A percentile compares a stretch with the other conserved stretches of the same genome.
Evolutionary conservation across 2,113 vertebrate species (phyloP).

Genomic region (Malaclemys terrapin): DNA sequence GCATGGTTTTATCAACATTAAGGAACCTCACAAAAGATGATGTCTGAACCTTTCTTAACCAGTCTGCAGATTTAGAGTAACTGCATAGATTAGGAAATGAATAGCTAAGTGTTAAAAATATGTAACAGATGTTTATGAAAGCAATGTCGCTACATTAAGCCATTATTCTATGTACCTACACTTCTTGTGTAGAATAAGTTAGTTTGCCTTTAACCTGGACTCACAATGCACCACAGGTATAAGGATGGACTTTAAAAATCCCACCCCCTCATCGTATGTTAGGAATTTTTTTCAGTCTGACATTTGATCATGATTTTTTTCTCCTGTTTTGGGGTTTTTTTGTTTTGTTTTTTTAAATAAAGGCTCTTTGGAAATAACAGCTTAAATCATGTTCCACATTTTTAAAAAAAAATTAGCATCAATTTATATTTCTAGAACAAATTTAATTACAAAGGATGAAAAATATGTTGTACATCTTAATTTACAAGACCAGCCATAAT

Average conservation of each 20-base stretch:
- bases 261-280: not conserved
- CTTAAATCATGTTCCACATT: not conserved
- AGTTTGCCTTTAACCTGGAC: not conserved
- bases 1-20: not conserved
- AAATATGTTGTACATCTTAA: not conserved
- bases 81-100: not conserved
- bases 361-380: not conserved
- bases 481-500: not conserved
- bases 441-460: not conserved
- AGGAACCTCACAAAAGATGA: not conserved
- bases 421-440: not conserved
- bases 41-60: not conserved
- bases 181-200: not conserved
- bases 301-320: not conserved
- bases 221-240: too few species aligned
- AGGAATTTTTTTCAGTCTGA: not conserved
- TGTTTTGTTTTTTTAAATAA: not conserved
- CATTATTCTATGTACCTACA: not conserved
- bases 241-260: not conserved
- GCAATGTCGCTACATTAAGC: not conserved
- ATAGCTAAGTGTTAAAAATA: not conserved
- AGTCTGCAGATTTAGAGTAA: not conserved
- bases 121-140: not conserved
- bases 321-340: not conserved
- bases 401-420: not conserved